These are phyloP conservation scores for Muricea muricata DNA, from an alignment of 92 coral and sea anemone species.

Conservation along the genomic window DNA sequence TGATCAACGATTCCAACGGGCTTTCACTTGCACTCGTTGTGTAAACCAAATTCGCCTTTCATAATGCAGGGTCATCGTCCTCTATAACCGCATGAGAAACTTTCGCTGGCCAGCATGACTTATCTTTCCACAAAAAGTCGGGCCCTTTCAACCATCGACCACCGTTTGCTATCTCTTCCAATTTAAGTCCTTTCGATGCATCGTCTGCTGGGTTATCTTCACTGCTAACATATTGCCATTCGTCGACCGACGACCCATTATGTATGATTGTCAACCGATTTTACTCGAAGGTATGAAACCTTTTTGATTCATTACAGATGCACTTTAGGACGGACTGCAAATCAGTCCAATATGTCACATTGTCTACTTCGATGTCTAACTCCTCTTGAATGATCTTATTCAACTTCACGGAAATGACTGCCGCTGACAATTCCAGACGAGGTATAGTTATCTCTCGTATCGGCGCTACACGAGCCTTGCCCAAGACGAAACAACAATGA, in stretches of 20 bases:
- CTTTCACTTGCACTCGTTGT: not conserved
- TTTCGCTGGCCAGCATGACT: conserved; percentile 6
- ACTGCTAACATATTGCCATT: conserved; percentile 55
- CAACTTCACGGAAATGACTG: conserved; percentile 41
- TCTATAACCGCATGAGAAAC: not conserved
- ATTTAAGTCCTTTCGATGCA: conserved; percentile 63
- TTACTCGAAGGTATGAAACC: conserved; percentile 41
- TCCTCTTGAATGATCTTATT: conserved; percentile 31
- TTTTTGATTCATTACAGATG: conserved; percentile 36
- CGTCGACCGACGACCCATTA: conserved; percentile 40
- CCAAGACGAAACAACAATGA: conserved; percentile 36
- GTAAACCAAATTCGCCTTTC: not conserved
- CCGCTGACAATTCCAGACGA: conserved; percentile 55
- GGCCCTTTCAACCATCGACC: conserved; percentile 72
- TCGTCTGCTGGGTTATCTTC: conserved; percentile 37
- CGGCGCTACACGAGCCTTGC: conserved; percentile 51
- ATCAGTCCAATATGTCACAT: conserved; percentile 59
- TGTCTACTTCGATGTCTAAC: conserved; percentile 47
- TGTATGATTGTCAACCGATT: conserved; percentile 23
- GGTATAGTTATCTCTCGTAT: conserved; percentile 43
- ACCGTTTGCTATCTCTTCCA: conserved; percentile 45
- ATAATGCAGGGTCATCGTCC: not conserved
- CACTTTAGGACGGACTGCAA: conserved; percentile 55
- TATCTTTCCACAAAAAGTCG: conserved; percentile 55
- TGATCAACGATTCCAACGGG: not conserved